Evolutionary conservation across 2,888 invertebrate genomes (phyloP).

Genomic region (Entomobrya multifasciata): DNA sequence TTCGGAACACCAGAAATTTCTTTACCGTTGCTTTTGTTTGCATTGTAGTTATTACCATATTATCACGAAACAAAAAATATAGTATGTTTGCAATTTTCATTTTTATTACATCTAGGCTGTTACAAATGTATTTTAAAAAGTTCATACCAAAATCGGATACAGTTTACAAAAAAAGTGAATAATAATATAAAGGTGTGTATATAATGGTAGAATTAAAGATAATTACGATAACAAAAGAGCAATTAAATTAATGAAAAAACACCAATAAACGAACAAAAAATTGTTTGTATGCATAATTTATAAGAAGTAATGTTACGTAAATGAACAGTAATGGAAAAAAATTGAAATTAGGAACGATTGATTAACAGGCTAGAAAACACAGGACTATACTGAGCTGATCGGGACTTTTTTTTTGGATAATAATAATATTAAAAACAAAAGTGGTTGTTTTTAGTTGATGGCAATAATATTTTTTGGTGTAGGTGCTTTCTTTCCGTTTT

Average conservation of each 20-base stretch:
- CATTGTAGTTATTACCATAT: too few relatives aligned
- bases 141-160: conserved; percentile 32
- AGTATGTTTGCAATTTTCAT: conserved; percentile 34
- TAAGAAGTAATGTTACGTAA: conserved; percentile 15
- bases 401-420: background rate
- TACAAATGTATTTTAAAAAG: conserved; percentile 50
- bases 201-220: conserved; percentile 9
- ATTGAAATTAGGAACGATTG: conserved; percentile 33
- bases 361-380: conserved; percentile 32
- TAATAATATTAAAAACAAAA: conserved; percentile 3
- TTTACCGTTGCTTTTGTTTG: too few relatives aligned
- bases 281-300: background rate
- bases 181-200: conserved; percentile 16
- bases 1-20: too few relatives aligned
- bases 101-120: conserved; percentile 35
- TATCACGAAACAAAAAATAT: too few relatives aligned
- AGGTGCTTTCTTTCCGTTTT: conserved; percentile 26
- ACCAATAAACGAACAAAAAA: conserved; percentile 9
- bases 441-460: conserved; percentile 21
- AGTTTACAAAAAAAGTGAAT: conserved; percentile 42
- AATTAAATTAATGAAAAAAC: background rate
- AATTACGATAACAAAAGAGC: background rate
- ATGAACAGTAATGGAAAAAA: conserved; percentile 17
- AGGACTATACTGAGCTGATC: background rate
- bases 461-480: conserved; percentile 16